Base-by-base conservation (phyloP, 2,888 invertebrate species). In the Bombylius major region DNA sequence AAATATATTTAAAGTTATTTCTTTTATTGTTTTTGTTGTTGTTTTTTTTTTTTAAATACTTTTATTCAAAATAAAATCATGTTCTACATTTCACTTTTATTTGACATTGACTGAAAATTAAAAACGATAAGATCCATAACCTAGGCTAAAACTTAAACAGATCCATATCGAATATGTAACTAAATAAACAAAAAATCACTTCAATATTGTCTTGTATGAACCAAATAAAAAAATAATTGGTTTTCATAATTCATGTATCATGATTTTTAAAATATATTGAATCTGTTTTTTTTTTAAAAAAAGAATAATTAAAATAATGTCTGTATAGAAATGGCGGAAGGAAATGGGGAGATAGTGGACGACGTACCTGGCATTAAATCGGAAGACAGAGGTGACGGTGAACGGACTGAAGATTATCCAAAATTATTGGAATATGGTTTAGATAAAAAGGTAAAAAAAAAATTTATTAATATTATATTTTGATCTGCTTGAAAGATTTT, bases 391-490 rank as follows among this genome's bases (percentile, higher is more conserved):
- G 75, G 73, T 60, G 75, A 75, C 68, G 74, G 73, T 62, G 73
- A 74, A 65, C 68, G 73, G 68, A 89, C 92, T 72, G 90, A 89
- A 77, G 94, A 95, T 79, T 94, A 90, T 79, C 84, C 87, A 74
- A 95, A 94, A 82, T 82, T 96, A 69, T 82, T 95, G 71, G 91
- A 93, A 73, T 94, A 94, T 83, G 96, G 96, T 77, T 85, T 96
- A 76, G 91, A 93, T 78, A 87, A 89, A 75, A 92, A 91, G 82
- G 88, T 89, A 67, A 73, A 14, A 14, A 50, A 50, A 45, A 11
- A 44, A 55, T 14, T 4, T 9, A 36, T 9, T 23, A 23, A 23
- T 23, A 23, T 2, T 23, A n/a, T 23, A 3, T 23, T 23, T 23
- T 23, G 23, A 54, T 51, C 51, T 32, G 12, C 33, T 14, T 8